A percentile compares a stretch with the other conserved stretches of the same genome.
These are phyloP conservation scores for Cydia strobilella DNA, from an alignment of 1,140 invertebrate species.

Conservation along the genomic window DNA sequence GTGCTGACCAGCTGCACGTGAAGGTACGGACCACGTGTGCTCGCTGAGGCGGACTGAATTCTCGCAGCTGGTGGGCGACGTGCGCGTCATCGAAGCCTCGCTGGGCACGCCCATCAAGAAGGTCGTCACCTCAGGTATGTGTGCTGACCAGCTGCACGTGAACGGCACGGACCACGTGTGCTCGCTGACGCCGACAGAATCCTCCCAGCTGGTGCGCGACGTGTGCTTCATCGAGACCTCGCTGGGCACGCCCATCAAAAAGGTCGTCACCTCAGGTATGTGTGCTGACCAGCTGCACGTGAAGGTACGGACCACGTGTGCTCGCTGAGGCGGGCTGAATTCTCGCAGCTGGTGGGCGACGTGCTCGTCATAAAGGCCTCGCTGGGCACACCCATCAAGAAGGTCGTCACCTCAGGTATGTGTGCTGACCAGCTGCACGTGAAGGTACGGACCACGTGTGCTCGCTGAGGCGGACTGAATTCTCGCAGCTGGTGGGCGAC, in stretches of 20 bases:
- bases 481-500: constrained; percentile 81
- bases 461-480: constrained; percentile 84
- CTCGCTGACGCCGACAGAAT: constrained; percentile 84
- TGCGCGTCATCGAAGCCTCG: constrained; percentile 83
- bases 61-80: constrained; percentile 79
- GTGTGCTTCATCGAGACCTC: constrained; percentile 83
- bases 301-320: constrained; percentile 88
- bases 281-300: constrained; percentile 48
- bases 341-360: constrained; percentile 81
- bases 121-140: constrained; percentile 72
- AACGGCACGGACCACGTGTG: constrained; percentile 86
- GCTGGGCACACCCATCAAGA: constrained; percentile 82
- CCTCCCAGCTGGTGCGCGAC: constrained; percentile 81
- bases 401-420: constrained; percentile 73
- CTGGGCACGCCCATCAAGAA: constrained; percentile 82
- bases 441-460: constrained; percentile 86
- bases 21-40: constrained; percentile 88
- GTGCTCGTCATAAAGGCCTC: constrained; percentile 84
- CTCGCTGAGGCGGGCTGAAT: constrained; percentile 84
- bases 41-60: constrained; percentile 85
- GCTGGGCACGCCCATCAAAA: constrained; percentile 81
- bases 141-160: too few species aligned
- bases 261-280: constrained; percentile 73
- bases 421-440: too few species aligned
- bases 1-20: constrained; percentile 52